Evolutionary conservation across 2,888 invertebrate genomes (phyloP).

Genomic region (Hydropsyche betteni): DNA sequence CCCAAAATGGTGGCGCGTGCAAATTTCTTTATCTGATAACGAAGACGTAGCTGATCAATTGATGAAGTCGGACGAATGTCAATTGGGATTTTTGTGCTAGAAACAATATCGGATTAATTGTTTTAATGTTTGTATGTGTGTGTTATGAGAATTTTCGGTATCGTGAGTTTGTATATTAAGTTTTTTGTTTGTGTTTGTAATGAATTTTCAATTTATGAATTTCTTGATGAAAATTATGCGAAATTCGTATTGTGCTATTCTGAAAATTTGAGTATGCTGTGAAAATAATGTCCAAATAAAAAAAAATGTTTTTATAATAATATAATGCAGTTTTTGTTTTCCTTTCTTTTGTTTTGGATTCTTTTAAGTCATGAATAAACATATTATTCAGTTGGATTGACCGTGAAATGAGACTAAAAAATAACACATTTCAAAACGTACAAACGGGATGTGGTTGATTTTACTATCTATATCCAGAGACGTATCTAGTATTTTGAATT

Average conservation of each 20-base stretch:
- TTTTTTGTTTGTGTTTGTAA: no score
- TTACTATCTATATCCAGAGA: background rate
- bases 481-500: background rate
- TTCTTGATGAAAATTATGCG: no score
- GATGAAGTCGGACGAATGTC: background rate
- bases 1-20: background rate
- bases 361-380: background rate
- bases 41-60: background rate
- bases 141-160: no score
- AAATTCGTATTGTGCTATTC: no score
- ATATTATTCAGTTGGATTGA: background rate
- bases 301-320: no score
- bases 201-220: no score
- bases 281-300: no score
- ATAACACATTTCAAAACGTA: background rate
- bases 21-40: conserved; percentile 1
- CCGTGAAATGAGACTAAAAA: background rate
- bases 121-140: no score
- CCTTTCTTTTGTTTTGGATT: background rate
- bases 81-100: background rate
- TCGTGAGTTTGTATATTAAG: no score
- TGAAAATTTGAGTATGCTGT: no score
- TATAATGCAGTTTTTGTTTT: background rate
- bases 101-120: background rate
- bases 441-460: conserved; percentile 3